Evolutionary conservation across 2,113 vertebrate species (phyloP), one percentile per base, ranked within the genome.

Genomic region (Calidris pugnax): DNA sequence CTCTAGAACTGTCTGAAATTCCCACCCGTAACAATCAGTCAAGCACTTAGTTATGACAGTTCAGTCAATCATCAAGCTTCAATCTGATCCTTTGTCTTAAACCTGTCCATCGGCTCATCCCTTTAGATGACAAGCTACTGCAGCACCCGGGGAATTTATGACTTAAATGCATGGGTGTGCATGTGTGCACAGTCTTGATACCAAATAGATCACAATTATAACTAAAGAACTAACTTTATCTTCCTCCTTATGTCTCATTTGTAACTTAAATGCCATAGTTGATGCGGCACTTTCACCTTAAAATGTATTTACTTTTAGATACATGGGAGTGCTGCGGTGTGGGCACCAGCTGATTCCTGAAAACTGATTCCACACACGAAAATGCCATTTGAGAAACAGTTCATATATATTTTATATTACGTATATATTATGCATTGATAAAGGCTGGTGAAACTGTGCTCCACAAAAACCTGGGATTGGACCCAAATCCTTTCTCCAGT

Each of bases 1-100:
- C 18, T 48, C n/a, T 22, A 64, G 27, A 78, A 41, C 10, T n/a
- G 24, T 17, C 22, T 72, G 37, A 75, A 90, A 63, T 72, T 72
- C 6, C 7, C 26, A 64, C 14, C 4, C 1, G 0, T 37, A 47
- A 14, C 13, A 43, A 32, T 5, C 3, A 5, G n/a, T 43, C 51
- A 81, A 45, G 28, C 9, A 33, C 32, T 57, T 17, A 26, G 20
- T 45, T 43, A 22, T 30, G 67, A 24, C 0, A 0, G 41, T 33
- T 60, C 62, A 68, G 37, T 37, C 32, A 59, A 4, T 27, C 55
- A 77, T 4, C 10, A 80, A 48, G 5, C 28, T 85, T 56, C 33
- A 27, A 14, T 15, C 7, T 55, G 8, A 9, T 80, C 48, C 10
- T 68, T 35, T 63, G 12, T 53, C 75, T 80, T 45, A 62, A 23